These are phyloP conservation scores for Trilocha varians DNA, from an alignment of 2,888 invertebrate species.

Conservation along the genomic window DNA sequence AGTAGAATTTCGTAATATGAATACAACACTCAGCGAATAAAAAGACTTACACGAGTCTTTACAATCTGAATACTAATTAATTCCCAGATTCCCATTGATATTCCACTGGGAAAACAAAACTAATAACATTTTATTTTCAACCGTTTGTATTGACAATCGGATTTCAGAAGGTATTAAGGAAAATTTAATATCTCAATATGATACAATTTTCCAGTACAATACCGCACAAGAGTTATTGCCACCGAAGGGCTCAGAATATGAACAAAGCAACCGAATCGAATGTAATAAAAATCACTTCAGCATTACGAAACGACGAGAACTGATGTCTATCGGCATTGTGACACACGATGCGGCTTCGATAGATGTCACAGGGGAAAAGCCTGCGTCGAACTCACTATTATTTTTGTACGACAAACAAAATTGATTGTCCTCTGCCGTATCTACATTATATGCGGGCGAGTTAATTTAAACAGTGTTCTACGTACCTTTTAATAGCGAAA, in stretches of 20 bases:
- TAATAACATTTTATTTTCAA: background rate
- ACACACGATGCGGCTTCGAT: slow-evolving; percentile 64
- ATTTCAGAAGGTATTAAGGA: slow-evolving; percentile 19
- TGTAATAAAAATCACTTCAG: slow-evolving; percentile 71
- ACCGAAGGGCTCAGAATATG: slow-evolving; percentile 47
- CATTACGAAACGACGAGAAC: slow-evolving; percentile 61
- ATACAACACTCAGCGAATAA: too few species aligned
- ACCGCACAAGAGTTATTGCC: slow-evolving; percentile 41
- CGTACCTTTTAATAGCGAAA: background rate
- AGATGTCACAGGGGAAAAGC: slow-evolving; percentile 59
- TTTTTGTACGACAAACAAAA: slow-evolving; percentile 64
- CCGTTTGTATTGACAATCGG: background rate
- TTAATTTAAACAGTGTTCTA: slow-evolving; percentile 22
- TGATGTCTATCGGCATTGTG: slow-evolving; percentile 66
- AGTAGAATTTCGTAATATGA: too few species aligned
- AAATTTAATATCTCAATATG: slow-evolving; percentile 24
- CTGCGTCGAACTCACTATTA: slow-evolving; percentile 57
- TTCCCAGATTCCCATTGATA: too few species aligned
- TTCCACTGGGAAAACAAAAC: too few species aligned
- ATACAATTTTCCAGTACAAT: slow-evolving; percentile 43
- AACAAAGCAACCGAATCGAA: slow-evolving; percentile 69
- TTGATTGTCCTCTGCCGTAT: slow-evolving; percentile 41
- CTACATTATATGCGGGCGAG: slow-evolving; percentile 25
- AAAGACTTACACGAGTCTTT: too few species aligned
- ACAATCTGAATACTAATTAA: too few species aligned